Evolutionary conservation across 1,140 invertebrate species (phyloP), one percentile per base, ranked within the genome.

Genomic region (Bombus breviceps): DNA sequence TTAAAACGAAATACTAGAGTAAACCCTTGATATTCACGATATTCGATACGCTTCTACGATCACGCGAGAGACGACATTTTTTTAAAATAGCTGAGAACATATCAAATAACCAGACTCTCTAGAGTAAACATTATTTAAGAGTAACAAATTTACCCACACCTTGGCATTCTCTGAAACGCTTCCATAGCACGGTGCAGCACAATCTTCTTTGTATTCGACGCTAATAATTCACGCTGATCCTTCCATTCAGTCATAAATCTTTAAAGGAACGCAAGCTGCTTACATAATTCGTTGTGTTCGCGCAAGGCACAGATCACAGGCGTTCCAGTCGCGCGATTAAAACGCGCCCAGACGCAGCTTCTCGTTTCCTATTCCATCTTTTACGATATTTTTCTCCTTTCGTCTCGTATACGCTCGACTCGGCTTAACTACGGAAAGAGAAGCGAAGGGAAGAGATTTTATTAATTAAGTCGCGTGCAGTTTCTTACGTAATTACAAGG

Each of bases 381-480:
- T 22, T 28, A 3, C 22, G 34, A 10, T 9, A 69, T 25, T 39
- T 62, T 22, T 25, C 37, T 78, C 53, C 57, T 10, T n/a, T n/a
- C 34, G 47, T 37, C 34, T 53, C 69, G 68, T 53, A n/a, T 6
- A 15, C 62, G 4, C 4, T n/a, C 28, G 62, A 6, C 13, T 15
- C n/a, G 62, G 32, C 5, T 15, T 5, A 32, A 62, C 59, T 2
- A 13, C 28, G 28, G 1, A 22, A 62, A 28, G n/a, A 15, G 69
- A 68, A 82, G 32, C 25, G 39, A 59, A 83, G 72, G n/a, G 32
- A 43, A 68, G 76, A 62, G 34, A 39, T 22, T 82, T 83, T 77
- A 88, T 75, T 89, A 86, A 90, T 89, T 90, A 86, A 86, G 39
- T 77, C 72, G 72, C 59, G 78, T 74, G 79, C 81, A 87, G 66